Conservation (phyloP, 1,140 invertebrate genomes). For the Idris sp. region DNA sequence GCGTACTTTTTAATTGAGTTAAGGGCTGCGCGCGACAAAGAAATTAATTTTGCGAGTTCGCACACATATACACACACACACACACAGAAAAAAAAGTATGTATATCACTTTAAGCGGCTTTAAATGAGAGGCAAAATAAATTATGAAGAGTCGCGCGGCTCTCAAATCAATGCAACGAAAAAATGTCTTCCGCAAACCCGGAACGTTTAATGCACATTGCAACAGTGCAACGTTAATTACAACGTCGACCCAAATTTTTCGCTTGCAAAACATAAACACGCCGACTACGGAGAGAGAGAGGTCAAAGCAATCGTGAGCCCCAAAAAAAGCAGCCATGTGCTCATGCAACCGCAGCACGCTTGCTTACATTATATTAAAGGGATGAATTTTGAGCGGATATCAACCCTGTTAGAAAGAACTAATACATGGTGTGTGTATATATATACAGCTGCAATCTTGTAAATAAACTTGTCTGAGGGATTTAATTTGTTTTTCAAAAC, state of each 20-base stretch:
- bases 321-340: slow-evolving; percentile 3
- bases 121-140: slow-evolving; percentile 41
- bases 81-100: no score
- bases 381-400: no score
- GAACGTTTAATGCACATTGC: slow-evolving; percentile 2
- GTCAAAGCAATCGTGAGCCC: slow-evolving; percentile 25
- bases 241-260: slow-evolving; percentile 28
- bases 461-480: no score
- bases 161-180: slow-evolving; percentile 22
- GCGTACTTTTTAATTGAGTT: slow-evolving; percentile 33
- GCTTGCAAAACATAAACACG: slow-evolving; percentile 5
- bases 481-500: no score
- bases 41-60: slow-evolving; percentile 35
- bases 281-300: slow-evolving; percentile 6
- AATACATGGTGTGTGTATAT: no score
- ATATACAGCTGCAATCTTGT: background rate
- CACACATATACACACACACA: no score
- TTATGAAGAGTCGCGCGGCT: slow-evolving; percentile 16
- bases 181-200: slow-evolving; percentile 17
- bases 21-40: slow-evolving; percentile 15
- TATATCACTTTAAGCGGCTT: slow-evolving; percentile 19
- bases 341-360: slow-evolving; percentile 1
- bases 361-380: slow-evolving; percentile 2
- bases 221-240: slow-evolving; percentile 14
- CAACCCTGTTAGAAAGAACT: no score